Evolutionary conservation across 2,113 vertebrate species (phyloP).

Genomic region (Ranitomeya imitator): DNA sequence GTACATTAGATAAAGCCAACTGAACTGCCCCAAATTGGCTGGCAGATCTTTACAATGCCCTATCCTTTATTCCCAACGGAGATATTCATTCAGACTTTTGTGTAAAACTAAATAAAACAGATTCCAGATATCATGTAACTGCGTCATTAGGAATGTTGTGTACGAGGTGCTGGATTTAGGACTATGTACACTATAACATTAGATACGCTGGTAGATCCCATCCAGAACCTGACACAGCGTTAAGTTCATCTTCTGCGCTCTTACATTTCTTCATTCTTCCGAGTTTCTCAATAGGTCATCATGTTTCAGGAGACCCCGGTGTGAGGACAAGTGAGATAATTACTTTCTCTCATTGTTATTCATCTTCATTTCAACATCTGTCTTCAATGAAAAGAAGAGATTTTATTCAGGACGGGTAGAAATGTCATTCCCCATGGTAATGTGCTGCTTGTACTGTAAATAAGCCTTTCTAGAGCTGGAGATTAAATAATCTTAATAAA

Average conservation of each 20-base stretch:
- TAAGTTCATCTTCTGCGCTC: background rate
- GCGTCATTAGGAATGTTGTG: background rate
- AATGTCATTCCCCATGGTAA: background rate
- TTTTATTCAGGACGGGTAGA: background rate
- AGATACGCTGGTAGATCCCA: background rate
- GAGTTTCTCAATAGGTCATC: background rate
- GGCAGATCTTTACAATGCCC: no score
- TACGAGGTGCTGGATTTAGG: background rate
- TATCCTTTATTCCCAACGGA: no score
- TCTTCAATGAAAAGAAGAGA: background rate
- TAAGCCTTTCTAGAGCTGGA: background rate
- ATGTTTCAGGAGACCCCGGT: conserved; percentile 3
- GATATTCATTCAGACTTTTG: background rate
- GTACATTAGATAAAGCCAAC: no score
- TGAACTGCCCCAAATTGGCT: no score
- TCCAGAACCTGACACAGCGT: background rate
- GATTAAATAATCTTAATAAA: no score
- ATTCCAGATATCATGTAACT: background rate
- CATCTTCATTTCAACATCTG: background rate
- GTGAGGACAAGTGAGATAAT: conserved; percentile 2
- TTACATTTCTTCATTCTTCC: background rate
- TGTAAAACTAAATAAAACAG: background rate
- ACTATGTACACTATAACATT: background rate
- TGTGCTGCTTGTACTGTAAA: background rate
- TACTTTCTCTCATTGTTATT: background rate